Evolutionary conservation across 1,140 invertebrate genomes (phyloP).

Genomic region (Trichonephila clavata): DNA sequence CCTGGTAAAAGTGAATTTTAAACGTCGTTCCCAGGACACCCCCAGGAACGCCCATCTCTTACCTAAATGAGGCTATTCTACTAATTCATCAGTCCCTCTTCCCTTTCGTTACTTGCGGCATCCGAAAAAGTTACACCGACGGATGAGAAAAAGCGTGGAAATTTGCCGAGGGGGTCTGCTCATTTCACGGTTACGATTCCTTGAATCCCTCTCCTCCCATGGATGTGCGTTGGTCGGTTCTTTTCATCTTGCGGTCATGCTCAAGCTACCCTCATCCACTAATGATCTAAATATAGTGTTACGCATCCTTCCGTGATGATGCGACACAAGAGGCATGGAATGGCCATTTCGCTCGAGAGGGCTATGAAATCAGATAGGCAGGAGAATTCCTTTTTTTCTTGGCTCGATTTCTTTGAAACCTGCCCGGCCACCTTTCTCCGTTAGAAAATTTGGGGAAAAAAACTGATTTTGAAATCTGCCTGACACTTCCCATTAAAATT

Average conservation of each 20-base stretch:
- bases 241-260: conserved; percentile 72
- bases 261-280: conserved; percentile 55
- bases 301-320: conserved; percentile 66
- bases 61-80: conserved; percentile 6
- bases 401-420: not conserved
- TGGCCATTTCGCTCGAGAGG: not conserved
- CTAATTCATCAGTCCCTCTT: not conserved
- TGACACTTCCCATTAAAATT: too few species aligned
- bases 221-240: conserved; percentile 41
- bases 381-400: not conserved
- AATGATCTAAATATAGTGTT: conserved; percentile 76
- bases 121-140: conserved; percentile 19
- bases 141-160: conserved; percentile 60
- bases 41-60: not conserved
- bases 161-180: conserved; percentile 57
- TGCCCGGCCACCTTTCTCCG: not conserved
- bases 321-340: not conserved
- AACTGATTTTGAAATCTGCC: too few species aligned
- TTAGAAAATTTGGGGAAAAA: not conserved
- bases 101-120: not conserved
- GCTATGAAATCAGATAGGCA: conserved; percentile 2
- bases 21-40: not conserved
- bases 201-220: not conserved
- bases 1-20: not conserved
- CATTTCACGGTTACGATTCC: conserved; percentile 64